A percentile compares a stretch with the other conserved stretches of the same genome.
Evolutionary conservation across 64 coral and sea anemone species (phyloP).

Genomic region (Acropora yongei): DNA sequence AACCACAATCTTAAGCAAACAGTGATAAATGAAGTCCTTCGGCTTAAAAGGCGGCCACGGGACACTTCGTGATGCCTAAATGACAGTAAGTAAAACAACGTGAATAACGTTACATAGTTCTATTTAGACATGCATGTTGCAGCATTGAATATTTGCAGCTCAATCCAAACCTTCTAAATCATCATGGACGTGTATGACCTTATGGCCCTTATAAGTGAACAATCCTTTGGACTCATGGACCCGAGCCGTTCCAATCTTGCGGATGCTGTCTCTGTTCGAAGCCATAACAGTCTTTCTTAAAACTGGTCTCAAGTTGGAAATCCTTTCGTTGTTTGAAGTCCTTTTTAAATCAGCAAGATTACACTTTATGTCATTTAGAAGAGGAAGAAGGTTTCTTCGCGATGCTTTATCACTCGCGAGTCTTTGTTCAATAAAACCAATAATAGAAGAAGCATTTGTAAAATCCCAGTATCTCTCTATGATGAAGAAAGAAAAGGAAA

Average conservation of each 20-base stretch:
- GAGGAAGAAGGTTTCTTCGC: not conserved
- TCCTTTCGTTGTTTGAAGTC: not conserved
- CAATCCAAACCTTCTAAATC: conserved; percentile 17
- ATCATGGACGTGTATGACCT: conserved; percentile 6
- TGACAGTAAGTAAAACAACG: too few species aligned
- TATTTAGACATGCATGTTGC: too few species aligned
- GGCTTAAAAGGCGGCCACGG: too few species aligned
- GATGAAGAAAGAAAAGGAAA: not conserved
- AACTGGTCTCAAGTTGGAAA: not conserved
- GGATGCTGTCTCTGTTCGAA: conserved; percentile 17
- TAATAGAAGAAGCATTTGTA: conserved; percentile 2
- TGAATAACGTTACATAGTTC: too few species aligned
- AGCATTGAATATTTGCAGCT: too few species aligned
- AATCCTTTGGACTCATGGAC: not conserved
- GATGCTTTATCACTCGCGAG: not conserved
- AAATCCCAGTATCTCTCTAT: not conserved
- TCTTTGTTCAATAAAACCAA: not conserved
- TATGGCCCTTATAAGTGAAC: conserved; percentile 19
- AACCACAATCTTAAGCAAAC: too few species aligned
- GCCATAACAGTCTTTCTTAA: not conserved
- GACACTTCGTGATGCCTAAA: too few species aligned
- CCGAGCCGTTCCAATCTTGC: not conserved
- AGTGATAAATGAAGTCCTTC: too few species aligned
- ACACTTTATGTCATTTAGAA: conserved; percentile 7
- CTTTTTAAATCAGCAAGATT: conserved; percentile 15